Evolutionary conservation across 2,888 invertebrate species (phyloP), one percentile per base, ranked within the genome.

Genomic region (Diogma glabrata): DNA sequence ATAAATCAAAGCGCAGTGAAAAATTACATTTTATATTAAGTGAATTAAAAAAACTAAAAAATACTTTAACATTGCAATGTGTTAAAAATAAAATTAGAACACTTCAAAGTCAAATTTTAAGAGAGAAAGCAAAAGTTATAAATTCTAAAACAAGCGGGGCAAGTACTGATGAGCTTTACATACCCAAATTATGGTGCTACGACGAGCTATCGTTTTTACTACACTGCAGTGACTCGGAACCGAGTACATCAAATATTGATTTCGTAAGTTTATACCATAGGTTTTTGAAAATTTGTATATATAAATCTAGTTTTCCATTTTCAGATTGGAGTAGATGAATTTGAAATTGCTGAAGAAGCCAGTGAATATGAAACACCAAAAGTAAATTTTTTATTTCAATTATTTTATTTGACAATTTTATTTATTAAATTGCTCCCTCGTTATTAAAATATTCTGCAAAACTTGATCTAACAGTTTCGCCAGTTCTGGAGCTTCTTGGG

Each of bases 121-220:
- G n/a, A n/a, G n/a, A n/a, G n/a, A n/a, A n/a, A n/a, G n/a, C n/a
- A n/a, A n/a, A n/a, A n/a, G n/a, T n/a, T n/a, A n/a, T n/a, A n/a
- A n/a, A n/a, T n/a, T n/a, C n/a, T n/a, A n/a, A n/a, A n/a, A n/a
- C n/a, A n/a, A n/a, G n/a, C n/a, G n/a, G n/a, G n/a, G n/a, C n/a
- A n/a, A n/a, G n/a, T n/a, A n/a, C n/a, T n/a, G n/a, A n/a, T n/a
- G n/a, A n/a, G n/a, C n/a, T n/a, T n/a, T n/a, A n/a, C n/a, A n/a
- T n/a, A n/a, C n/a, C n/a, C n/a, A n/a, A n/a, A n/a, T n/a, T 33
- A 33, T 33, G 36, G 36, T 36, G 36, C 5, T 36, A 36, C 36
- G 3, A 16, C 16, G 36, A 36, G 16, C 16, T 12, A 16, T n/a
- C 2, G 16, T 36, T 36, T 36, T 7, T 36, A 5, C 36, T 36